phyloP scores from a whole-genome alignment of 2,113 vertebrate genomes.

The Perca flavescens region DNA sequence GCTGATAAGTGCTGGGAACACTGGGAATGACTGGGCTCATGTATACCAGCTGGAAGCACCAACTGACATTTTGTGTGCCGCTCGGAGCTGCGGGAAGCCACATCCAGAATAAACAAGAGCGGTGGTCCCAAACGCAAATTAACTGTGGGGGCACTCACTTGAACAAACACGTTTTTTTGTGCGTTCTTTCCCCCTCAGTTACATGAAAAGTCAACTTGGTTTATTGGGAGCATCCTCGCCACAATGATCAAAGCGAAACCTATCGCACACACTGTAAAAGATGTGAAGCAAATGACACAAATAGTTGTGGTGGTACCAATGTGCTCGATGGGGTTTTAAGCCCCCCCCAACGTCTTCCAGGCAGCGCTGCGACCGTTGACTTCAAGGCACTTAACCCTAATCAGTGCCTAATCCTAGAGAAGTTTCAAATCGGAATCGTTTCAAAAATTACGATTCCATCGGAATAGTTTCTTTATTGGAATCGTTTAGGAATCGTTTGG shows the following conservation, averaged over 20 bases:
- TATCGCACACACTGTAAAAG: neutral
- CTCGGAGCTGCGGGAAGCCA: constrained; percentile 19
- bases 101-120: constrained; percentile 6
- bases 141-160: neutral
- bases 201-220: neutral
- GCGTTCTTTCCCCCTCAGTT: neutral
- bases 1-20: constrained; percentile 24
- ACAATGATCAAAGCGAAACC: neutral
- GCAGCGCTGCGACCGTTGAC: too few relatives aligned
- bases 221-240: neutral
- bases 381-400: too few relatives aligned
- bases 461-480: too few relatives aligned
- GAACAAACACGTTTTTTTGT: neutral
- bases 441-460: too few relatives aligned
- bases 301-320: constrained; percentile 86
- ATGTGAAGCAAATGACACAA: neutral
- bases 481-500: too few relatives aligned
- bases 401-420: too few relatives aligned
- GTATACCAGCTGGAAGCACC: constrained; percentile 36
- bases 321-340: constrained; percentile 55
- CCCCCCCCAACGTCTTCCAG: too few relatives aligned
- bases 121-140: neutral
- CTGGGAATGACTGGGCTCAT: constrained; percentile 40
- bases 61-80: constrained; percentile 22
- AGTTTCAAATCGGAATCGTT: too few relatives aligned